Evolutionary conservation across 2,797 vertebrate species (phyloP).

Genomic region (Botia kubotai): DNA sequence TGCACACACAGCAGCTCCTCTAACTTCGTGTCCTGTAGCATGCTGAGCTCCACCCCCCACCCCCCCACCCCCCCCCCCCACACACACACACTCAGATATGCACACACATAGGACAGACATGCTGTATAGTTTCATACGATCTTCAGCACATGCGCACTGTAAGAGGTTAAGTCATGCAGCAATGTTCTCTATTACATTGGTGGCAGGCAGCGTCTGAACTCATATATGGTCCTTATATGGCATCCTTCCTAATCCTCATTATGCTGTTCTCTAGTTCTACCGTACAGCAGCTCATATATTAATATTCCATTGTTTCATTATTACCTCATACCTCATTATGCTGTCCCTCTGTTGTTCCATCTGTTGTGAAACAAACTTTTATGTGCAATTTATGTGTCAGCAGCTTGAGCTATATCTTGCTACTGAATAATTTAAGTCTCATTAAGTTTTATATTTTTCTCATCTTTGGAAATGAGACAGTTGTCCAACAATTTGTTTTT

Average conservation of each 20-base stretch:
- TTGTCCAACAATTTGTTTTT: not conserved
- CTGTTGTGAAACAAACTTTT: constrained; percentile 12
- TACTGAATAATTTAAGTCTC: not conserved
- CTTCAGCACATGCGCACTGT: not conserved
- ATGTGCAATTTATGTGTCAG: not conserved
- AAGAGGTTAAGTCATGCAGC: constrained; percentile 10
- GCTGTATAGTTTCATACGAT: not conserved
- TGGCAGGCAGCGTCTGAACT: not conserved
- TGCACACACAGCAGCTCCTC: constrained; percentile 30
- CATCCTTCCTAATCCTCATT: not conserved
- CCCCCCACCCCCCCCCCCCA: not conserved
- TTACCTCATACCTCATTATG: constrained; percentile 31
- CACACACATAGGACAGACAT: not conserved
- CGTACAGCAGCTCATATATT: not conserved
- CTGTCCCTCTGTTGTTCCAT: constrained; percentile 24
- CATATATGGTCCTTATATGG: not conserved
- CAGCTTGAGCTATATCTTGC: not conserved
- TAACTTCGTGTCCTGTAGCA: constrained; percentile 18
- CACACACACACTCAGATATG: not conserved
- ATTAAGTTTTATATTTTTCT: not conserved
- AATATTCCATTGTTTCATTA: constrained; percentile 17
- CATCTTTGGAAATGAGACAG: not conserved
- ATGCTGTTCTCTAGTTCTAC: not conserved
- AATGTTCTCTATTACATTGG: not conserved
- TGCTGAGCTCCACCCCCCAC: not conserved